phyloP scores from a whole-genome alignment of 2,888 invertebrate species.

The Acanthosepion pharaonis region DNA sequence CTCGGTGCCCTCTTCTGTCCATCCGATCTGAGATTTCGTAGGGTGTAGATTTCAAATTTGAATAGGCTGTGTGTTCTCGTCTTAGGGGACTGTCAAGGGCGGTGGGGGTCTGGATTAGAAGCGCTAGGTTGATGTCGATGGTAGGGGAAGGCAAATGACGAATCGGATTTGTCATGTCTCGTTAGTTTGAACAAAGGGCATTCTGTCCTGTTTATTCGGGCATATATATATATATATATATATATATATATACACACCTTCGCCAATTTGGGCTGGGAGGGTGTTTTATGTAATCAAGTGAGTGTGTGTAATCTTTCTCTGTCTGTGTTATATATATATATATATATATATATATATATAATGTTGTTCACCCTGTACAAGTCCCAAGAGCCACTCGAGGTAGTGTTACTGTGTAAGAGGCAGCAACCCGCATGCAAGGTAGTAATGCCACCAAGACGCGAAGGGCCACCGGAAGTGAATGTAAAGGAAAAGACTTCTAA shows the following conservation, averaged over 20 bases:
- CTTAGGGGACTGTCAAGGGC: background rate
- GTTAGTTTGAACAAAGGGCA: slow-evolving; percentile 15
- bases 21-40: background rate
- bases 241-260: background rate
- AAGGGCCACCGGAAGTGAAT: no score
- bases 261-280: background rate
- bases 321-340: no score
- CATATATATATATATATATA: background rate
- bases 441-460: no score
- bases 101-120: background rate
- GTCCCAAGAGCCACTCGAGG: no score
- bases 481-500: no score
- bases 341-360: no score
- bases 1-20: background rate
- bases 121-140: background rate
- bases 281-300: background rate
- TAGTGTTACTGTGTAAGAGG: no score
- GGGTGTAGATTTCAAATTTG: slow-evolving; percentile 33
- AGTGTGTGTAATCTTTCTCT: no score
- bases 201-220: background rate
- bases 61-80: slow-evolving; percentile 17
- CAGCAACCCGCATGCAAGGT: no score
- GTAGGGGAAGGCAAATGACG: background rate
- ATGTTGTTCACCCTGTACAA: no score
- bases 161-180: slow-evolving; percentile 33